Percentiles rank a stretch among this genome's conserved stretches.
Conservation (phyloP, 1,140 invertebrate genomes). For the Rhysida immarginata region DNA sequence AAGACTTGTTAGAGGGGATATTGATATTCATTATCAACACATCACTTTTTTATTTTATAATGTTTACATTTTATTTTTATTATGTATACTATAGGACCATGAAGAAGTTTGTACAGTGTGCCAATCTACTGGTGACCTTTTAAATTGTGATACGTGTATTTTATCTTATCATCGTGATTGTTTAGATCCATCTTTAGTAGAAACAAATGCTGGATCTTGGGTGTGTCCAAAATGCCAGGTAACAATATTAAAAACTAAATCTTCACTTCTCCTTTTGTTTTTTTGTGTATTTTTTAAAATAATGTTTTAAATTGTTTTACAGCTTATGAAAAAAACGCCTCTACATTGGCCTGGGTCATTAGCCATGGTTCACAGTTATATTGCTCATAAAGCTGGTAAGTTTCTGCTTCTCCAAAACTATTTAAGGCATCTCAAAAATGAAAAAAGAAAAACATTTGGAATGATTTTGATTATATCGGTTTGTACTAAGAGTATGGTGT, state of each 20-base stretch:
- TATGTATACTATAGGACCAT: background rate
- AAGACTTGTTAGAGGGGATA: too few species aligned
- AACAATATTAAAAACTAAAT: background rate
- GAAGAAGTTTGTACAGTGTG: constrained; percentile 5
- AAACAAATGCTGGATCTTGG: background rate
- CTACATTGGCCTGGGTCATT: constrained; percentile 15
- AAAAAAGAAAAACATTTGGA: too few species aligned
- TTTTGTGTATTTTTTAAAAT: background rate
- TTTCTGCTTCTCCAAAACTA: background rate
- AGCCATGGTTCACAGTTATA: constrained; percentile 22
- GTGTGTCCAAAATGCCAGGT: constrained; percentile 8
- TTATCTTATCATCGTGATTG: constrained; percentile 1
- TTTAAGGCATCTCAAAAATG: too few species aligned
- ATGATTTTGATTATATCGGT: too few species aligned
- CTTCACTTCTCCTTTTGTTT: background rate
- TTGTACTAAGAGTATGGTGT: too few species aligned
- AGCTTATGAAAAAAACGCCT: constrained; percentile 7
- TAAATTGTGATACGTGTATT: constrained; percentile 5
- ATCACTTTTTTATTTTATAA: too few species aligned
- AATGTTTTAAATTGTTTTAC: background rate
- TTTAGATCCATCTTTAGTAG: background rate
- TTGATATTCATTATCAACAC: too few species aligned
- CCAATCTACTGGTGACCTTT: background rate
- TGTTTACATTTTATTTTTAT: background rate
- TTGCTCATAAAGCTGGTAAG: constrained; percentile 23